Evolutionary conservation across 2,797 vertebrate species (phyloP).

Genomic region (Dryobates pubescens): DNA sequence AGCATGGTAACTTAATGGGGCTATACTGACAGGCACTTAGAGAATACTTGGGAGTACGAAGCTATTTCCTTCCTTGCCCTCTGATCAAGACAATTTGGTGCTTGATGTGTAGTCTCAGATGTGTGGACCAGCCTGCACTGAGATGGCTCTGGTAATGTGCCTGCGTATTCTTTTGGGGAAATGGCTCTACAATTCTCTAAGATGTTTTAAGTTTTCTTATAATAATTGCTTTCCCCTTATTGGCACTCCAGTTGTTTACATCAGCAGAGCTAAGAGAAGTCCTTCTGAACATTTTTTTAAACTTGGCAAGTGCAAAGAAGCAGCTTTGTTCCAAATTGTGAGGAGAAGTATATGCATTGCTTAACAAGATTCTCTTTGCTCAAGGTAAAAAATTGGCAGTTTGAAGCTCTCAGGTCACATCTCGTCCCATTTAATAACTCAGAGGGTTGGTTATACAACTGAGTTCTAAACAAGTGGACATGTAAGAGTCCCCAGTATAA

Average conservation of each 20-base stretch:
- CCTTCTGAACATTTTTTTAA: background rate
- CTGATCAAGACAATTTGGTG: background rate
- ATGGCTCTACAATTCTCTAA: background rate
- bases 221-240: background rate
- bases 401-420: background rate
- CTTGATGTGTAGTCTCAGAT: background rate
- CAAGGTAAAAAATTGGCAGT: background rate
- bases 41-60: background rate
- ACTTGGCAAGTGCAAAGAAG: background rate
- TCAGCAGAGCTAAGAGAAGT: background rate
- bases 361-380: background rate
- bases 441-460: background rate
- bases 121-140: background rate
- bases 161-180: background rate
- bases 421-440: background rate
- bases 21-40: background rate
- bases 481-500: background rate
- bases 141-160: background rate
- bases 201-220: background rate
- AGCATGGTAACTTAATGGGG: background rate
- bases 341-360: background rate
- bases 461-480: background rate
- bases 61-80: background rate
- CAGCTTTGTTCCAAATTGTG: background rate
- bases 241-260: background rate